Percentiles rank a stretch among this genome's conserved stretches.
These are phyloP conservation scores for Lithophane leautieri DNA, from an alignment of 2,888 invertebrate genomes.

Conservation along the genomic window DNA sequence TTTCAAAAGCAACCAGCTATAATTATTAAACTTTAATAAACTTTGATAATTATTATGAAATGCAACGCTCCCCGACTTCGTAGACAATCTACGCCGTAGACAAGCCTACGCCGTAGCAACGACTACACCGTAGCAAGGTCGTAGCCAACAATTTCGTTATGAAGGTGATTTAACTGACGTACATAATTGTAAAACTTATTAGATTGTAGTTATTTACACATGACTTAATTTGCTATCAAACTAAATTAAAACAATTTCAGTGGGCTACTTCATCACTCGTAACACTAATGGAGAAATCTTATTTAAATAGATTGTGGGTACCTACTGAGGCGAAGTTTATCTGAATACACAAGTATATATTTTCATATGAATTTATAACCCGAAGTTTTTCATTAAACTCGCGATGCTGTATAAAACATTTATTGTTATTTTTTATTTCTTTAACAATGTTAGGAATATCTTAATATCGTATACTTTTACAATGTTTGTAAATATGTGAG, in stretches of 20 bases:
- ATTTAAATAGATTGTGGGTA: not conserved
- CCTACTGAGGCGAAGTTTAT: not conserved
- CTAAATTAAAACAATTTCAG: conserved; percentile 38
- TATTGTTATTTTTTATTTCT: not conserved
- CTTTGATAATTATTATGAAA: conserved; percentile 28
- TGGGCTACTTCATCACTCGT: not conserved
- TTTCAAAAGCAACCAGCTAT: conserved; percentile 10
- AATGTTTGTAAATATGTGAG: too few relatives aligned
- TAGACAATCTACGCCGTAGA: conserved; percentile 43
- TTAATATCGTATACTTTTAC: too few relatives aligned
- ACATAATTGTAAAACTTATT: conserved; percentile 48
- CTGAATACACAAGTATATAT: not conserved
- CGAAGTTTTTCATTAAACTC: not conserved
- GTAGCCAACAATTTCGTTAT: conserved; percentile 46
- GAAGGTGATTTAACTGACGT: conserved; percentile 40
- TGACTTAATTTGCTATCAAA: conserved; percentile 37
- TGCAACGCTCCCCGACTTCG: conserved; percentile 29
- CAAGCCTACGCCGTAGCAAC: conserved; percentile 39
- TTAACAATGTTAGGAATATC: too few relatives aligned
- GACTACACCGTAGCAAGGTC: conserved; percentile 25
- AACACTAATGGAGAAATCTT: conserved; percentile 12
- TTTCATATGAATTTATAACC: not conserved
- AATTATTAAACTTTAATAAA: conserved; percentile 31
- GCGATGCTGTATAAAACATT: not conserved
- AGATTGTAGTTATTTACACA: conserved; percentile 37